Base-by-base conservation (phyloP, 2,888 invertebrate species). In the Clepsis dumicolana region DNA sequence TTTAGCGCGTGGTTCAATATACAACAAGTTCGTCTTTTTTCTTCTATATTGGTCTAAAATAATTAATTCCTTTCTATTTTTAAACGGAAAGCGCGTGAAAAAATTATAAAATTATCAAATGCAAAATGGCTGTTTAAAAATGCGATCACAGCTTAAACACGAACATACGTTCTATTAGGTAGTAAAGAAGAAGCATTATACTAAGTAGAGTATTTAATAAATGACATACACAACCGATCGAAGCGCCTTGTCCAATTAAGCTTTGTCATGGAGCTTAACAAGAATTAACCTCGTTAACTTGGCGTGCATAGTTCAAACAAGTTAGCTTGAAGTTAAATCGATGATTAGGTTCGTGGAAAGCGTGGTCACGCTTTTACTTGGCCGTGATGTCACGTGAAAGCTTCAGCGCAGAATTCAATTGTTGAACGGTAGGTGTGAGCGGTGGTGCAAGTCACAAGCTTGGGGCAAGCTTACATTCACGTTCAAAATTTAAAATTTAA, bases 361-460 rank as follows among this genome's bases (percentile, higher is more conserved):
- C 29, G 56, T 24, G 66, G 81, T 80, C 81, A 80, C 76, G 62
- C 71, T 65, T 71, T 65, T 70, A 65, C 60, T 62, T 62, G 66
- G 59, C 27, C 38, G 73, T 77, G 78, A 79, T 60, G 67, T 67
- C 63, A 67, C 74, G 48, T 38, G 21, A 38, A 41, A 10, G 41
- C 32, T 44, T 50, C n/a, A 27, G 27, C 35, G 48, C 27, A n/a
- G 21, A 41, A 25, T 62, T 50, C 67, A 57, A 63, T 67, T 67
- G 62, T 57, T 57, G 27, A 67, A 38, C 48, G 54, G 62, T 50
- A 56, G 56, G 62, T 29, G 62, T 44, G 38, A 10, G 41, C 21
- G 4, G 35, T 27, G 62, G 67, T 10, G 14, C 48, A 57, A 27
- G 56, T 56, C 14, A 38, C 0, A 63, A 14, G n/a, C 65, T 59